Percentiles rank a stretch among this genome's conserved stretches.
Evolutionary conservation across 1,140 invertebrate genomes (phyloP).

Genomic region (Nymphalis io): DNA sequence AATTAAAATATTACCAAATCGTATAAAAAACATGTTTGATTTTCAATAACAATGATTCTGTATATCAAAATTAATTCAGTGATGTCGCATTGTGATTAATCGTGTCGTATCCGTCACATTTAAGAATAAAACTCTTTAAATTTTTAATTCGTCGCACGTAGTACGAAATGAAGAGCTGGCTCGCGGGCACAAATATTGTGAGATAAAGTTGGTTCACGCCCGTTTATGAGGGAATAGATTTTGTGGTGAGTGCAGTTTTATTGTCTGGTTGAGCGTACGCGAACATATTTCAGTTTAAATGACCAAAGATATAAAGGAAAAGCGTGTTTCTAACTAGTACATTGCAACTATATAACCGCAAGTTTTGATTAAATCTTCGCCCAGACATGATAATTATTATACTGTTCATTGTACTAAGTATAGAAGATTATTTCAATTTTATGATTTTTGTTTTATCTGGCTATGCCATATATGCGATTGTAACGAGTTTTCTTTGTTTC

Average conservation of each 20-base stretch:
- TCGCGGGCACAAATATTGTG: slow-evolving; percentile 42
- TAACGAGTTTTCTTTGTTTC: too few relatives aligned
- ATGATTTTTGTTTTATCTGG: too few relatives aligned
- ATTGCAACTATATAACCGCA: slow-evolving; percentile 2
- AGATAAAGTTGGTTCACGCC: slow-evolving; percentile 38
- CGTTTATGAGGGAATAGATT: slow-evolving; percentile 36
- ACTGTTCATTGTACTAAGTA: too few relatives aligned
- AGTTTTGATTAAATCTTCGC: background rate
- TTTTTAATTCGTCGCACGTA: slow-evolving; percentile 45
- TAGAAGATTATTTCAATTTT: too few relatives aligned
- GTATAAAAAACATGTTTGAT: too few relatives aligned
- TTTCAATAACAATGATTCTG: too few relatives aligned
- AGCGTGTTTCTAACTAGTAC: background rate
- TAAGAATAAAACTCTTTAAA: slow-evolving; percentile 9
- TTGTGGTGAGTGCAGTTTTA: slow-evolving; percentile 28
- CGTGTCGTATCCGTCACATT: background rate
- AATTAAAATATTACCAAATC: too few relatives aligned
- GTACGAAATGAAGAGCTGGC: slow-evolving; percentile 42
- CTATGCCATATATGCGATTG: too few relatives aligned
- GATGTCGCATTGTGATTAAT: background rate
- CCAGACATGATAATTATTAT: background rate
- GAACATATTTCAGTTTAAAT: slow-evolving; percentile 15
- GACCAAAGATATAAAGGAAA: slow-evolving; percentile 9
- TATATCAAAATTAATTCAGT: too few relatives aligned
- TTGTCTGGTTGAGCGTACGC: slow-evolving; percentile 21